Evolutionary conservation across 2,797 vertebrate genomes (phyloP).

Genomic region (Pterois miles): DNA sequence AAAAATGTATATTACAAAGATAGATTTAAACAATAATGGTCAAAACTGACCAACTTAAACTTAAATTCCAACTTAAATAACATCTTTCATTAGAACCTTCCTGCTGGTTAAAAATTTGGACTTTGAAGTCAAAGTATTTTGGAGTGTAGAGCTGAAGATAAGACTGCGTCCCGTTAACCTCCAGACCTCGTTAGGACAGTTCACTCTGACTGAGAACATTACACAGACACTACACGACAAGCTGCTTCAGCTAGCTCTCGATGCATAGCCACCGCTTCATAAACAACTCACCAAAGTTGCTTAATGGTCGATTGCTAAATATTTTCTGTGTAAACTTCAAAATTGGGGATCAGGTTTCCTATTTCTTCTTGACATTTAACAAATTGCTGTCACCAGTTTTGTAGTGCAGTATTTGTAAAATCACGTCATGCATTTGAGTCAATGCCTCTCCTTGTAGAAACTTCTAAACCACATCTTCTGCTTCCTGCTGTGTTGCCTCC

Average conservation of each 20-base stretch:
- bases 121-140: no score
- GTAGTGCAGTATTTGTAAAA: not conserved
- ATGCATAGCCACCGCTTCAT: no score
- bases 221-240: no score
- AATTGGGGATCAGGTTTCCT: not conserved
- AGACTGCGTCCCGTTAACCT: no score
- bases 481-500: not conserved
- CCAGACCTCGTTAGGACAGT: no score
- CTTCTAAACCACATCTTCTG: not conserved
- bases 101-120: no score
- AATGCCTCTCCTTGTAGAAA: not conserved
- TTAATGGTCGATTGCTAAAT: not conserved
- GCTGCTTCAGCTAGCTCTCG: no score
- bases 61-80: not conserved
- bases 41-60: no score
- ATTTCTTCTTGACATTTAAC: not conserved
- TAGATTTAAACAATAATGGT: not conserved
- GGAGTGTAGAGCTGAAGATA: no score
- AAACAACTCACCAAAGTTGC: not conserved
- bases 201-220: conserved; percentile 11
- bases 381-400: not conserved
- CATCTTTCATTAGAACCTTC: no score
- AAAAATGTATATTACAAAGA: not conserved
- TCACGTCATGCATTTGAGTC: no score
- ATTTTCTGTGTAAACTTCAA: not conserved